phyloP scores from a whole-genome alignment of 2,797 vertebrate genomes.

The Tangara arthus region DNA sequence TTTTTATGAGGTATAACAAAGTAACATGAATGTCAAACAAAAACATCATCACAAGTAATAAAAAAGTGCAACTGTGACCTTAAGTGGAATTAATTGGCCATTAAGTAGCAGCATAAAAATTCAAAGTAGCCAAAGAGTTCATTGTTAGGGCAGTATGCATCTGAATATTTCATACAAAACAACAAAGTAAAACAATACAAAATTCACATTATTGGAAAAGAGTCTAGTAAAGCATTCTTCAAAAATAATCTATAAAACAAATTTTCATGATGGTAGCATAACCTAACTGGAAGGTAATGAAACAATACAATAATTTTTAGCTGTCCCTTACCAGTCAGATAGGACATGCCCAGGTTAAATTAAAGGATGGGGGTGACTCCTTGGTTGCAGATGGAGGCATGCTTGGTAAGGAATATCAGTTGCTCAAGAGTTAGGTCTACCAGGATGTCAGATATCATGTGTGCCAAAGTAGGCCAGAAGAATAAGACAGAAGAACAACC shows the following conservation, averaged over 20 bases:
- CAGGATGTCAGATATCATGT: background rate
- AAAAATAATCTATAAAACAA: background rate
- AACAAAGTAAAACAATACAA: background rate
- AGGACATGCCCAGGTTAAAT: background rate
- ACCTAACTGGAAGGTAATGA: background rate
- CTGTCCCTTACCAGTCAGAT: background rate
- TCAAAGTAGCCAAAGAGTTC: conserved; percentile 6
- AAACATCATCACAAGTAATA: conserved; percentile 6
- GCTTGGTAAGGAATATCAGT: background rate
- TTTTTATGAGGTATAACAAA: background rate
- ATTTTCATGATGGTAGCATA: background rate
- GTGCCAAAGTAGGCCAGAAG: background rate
- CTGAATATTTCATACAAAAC: background rate
- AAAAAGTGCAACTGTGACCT: background rate
- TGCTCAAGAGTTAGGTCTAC: background rate
- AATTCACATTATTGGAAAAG: background rate
- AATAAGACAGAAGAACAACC: background rate
- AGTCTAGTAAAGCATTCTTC: background rate
- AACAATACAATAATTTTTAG: background rate
- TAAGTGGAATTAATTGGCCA: conserved; percentile 9
- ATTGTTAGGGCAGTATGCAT: background rate
- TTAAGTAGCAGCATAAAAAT: background rate
- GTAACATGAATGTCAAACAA: conserved; percentile 24
- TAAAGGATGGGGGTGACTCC: background rate
- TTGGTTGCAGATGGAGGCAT: background rate